phyloP scores from a whole-genome alignment of 2,113 vertebrate genomes.

The Esox niger region DNA sequence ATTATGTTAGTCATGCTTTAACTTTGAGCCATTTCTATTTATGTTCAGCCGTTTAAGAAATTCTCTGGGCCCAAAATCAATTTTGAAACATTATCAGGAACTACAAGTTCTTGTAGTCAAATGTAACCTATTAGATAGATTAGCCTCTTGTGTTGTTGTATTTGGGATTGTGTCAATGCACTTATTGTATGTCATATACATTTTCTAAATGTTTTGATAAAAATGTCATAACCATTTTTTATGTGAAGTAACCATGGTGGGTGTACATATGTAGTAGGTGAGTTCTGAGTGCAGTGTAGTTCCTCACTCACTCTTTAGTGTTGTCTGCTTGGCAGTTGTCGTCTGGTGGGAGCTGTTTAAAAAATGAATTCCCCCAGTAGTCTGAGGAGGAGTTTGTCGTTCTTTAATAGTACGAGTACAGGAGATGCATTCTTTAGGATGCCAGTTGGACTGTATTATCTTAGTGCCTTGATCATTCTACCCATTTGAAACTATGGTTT shows the following conservation, averaged over 20 bases:
- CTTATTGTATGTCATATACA: background rate
- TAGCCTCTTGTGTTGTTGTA: conserved; percentile 2
- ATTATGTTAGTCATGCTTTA: too few relatives aligned
- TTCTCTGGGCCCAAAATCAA: too few relatives aligned
- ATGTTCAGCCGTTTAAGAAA: too few relatives aligned
- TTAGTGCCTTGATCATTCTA: too few relatives aligned
- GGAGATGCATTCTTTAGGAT: too few relatives aligned
- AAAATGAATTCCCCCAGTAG: background rate
- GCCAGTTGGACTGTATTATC: too few relatives aligned
- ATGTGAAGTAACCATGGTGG: conserved; percentile 10
- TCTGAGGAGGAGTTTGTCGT: background rate
- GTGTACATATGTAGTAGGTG: conserved; percentile 2
- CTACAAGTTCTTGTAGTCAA: too few relatives aligned
- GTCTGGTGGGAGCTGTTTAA: background rate
- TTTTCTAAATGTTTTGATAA: conserved; percentile 11
- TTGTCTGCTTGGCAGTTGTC: conserved; percentile 23
- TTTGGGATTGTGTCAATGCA: conserved; percentile 19
- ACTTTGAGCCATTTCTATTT: too few relatives aligned
- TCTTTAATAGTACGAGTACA: too few relatives aligned
- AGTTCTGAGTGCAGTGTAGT: background rate
- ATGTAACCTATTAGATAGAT: conserved; percentile 50
- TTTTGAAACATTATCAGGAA: too few relatives aligned
- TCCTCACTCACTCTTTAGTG: conserved; percentile 16
- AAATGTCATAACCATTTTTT: conserved; percentile 12
- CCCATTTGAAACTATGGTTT: too few relatives aligned